phyloP scores from a whole-genome alignment of 2,113 vertebrate genomes.

The Clarias magur region DNA sequence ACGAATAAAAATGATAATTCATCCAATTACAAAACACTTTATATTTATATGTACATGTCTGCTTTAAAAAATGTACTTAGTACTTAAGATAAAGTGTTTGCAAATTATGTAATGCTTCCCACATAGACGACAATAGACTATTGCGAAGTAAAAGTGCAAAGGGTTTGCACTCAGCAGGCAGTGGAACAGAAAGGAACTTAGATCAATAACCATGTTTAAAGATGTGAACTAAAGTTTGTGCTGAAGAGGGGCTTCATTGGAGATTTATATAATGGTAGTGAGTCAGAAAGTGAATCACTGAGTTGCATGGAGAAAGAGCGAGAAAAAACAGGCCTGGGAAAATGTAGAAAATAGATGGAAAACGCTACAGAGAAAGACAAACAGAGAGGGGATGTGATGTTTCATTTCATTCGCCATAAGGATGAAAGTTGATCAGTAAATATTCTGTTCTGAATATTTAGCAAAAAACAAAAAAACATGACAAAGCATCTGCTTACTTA shows the following conservation, averaged over 20 bases:
- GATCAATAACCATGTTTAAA: slow-evolving; percentile 49
- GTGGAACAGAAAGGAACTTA: slow-evolving; percentile 26
- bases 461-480: not conserved
- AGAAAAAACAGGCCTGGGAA: slow-evolving; percentile 2
- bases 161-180: slow-evolving; percentile 24
- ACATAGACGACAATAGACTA: slow-evolving; percentile 31
- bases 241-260: slow-evolving; percentile 42
- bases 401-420: not conserved
- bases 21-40: not conserved
- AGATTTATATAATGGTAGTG: slow-evolving; percentile 58
- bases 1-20: slow-evolving; percentile 6
- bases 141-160: slow-evolving; percentile 29
- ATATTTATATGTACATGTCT: not conserved
- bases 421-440: not conserved
- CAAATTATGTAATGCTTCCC: slow-evolving; percentile 45
- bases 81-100: slow-evolving; percentile 6
- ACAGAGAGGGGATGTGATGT: not conserved
- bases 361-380: not conserved
- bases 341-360: slow-evolving; percentile 7
- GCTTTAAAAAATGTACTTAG: not conserved
- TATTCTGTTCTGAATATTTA: too few relatives aligned
- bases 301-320: slow-evolving; percentile 17
- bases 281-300: slow-evolving; percentile 57
- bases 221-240: slow-evolving; percentile 38
- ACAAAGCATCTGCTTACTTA: not conserved